Evolutionary conservation across 1,140 invertebrate genomes (phyloP).

Genomic region (Drosophila fuyamai): DNA sequence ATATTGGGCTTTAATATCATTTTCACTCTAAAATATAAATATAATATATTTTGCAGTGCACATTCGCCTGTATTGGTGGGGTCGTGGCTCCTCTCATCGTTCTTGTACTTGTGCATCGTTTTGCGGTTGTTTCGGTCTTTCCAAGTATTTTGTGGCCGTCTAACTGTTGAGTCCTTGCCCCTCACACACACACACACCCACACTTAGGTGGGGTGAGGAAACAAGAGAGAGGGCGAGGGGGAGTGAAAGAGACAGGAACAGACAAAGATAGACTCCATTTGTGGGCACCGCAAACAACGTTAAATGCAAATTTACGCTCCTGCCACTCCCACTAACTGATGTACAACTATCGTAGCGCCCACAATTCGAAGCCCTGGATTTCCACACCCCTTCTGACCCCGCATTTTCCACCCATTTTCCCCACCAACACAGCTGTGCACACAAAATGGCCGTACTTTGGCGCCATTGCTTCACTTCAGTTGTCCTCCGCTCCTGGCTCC

Average conservation of each 20-base stretch:
- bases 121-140: conserved; percentile 48
- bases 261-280: conserved; percentile 56
- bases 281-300: conserved; percentile 79
- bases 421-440: conserved; percentile 40
- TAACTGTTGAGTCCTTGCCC: conserved; percentile 50
- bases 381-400: background rate
- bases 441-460: conserved; percentile 81
- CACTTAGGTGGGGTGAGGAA: background rate
- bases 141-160: conserved; percentile 55
- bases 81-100: conserved; percentile 14
- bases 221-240: conserved; percentile 2
- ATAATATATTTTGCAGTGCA: background rate
- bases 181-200: conserved; percentile 15
- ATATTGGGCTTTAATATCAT: too few species aligned
- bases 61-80: background rate
- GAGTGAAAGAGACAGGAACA: conserved; percentile 5
- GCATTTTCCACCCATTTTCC: conserved; percentile 17
- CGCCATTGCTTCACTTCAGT: conserved; percentile 67
- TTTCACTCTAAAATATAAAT: too few species aligned
- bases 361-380: background rate
- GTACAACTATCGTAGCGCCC: conserved; percentile 10
- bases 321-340: conserved; percentile 6
- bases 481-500: conserved; percentile 24
- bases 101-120: conserved; percentile 46
- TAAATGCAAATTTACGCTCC: conserved; percentile 79